These are phyloP conservation scores for Actinostola sp. DNA, from an alignment of 92 coral and sea anemone genomes.

Conservation along the genomic window DNA sequence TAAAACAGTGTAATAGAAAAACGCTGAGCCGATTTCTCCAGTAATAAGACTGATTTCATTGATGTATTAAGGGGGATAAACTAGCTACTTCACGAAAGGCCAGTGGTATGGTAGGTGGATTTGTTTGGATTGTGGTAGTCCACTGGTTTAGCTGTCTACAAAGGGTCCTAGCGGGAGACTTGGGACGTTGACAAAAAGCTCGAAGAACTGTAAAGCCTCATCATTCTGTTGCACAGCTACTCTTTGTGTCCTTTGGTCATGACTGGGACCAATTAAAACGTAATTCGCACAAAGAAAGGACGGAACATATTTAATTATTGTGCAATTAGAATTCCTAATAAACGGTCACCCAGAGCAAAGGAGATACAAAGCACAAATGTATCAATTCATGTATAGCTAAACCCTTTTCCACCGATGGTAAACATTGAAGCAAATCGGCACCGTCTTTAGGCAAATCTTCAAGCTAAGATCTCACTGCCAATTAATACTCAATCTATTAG, in stretches of 20 bases:
- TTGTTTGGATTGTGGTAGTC: not conserved
- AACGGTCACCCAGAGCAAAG: too few species aligned
- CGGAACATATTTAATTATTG: not conserved
- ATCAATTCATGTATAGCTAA: too few species aligned
- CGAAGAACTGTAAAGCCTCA: not conserved
- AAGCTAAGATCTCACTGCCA: too few species aligned
- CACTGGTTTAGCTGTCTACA: not conserved
- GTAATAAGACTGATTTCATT: not conserved
- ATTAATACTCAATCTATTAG: too few species aligned
- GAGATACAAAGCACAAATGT: too few species aligned
- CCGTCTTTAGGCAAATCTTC: too few species aligned
- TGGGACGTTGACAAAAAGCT: slow-evolving; percentile 5
- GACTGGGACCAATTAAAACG: not conserved
- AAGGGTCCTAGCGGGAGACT: not conserved
- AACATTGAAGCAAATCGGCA: too few species aligned
- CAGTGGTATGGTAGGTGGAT: slow-evolving; percentile 5
- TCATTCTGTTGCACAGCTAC: not conserved
- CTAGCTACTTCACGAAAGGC: not conserved
- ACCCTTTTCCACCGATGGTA: too few species aligned
- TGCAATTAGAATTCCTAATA: not conserved
- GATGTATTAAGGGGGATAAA: not conserved
- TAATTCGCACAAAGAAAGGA: not conserved
- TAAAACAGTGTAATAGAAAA: too few species aligned
- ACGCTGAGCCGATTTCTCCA: too few species aligned
- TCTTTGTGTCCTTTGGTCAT: not conserved